A percentile compares a stretch with the other conserved stretches of the same genome.
These are phyloP conservation scores for Oligia fasciuncula DNA, from an alignment of 2,888 invertebrate species.

Conservation along the genomic window DNA sequence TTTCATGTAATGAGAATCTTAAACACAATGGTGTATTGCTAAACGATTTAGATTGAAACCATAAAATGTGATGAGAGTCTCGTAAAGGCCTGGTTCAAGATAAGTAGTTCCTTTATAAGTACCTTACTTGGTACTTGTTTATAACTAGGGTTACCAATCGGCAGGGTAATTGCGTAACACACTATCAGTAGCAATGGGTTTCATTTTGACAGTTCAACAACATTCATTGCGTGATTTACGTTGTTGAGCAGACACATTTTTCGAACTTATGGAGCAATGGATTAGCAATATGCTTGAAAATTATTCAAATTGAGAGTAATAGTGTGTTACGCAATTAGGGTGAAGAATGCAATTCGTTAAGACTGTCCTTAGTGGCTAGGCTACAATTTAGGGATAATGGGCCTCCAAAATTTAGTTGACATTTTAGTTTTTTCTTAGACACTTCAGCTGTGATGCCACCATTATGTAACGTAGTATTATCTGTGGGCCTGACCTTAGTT, in stretches of 20 bases:
- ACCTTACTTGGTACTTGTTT: neutral
- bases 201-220: no score
- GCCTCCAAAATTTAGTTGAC: neutral
- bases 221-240: no score
- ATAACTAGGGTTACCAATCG: neutral
- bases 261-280: no score
- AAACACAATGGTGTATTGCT: neutral
- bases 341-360: neutral
- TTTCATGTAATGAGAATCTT: conserved; percentile 1
- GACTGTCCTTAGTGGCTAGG: neutral
- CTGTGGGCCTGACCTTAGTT: no score
- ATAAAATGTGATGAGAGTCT: conserved; percentile 24
- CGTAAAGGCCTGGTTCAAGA: neutral
- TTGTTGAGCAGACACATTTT: no score
- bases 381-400: neutral
- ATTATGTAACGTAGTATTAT: no score
- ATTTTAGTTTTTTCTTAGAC: no score
- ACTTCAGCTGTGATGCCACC: neutral
- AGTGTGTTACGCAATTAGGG: no score
- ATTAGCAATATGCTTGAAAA: no score
- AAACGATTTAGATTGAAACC: conserved; percentile 24
- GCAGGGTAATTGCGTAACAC: no score
- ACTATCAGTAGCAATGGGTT: no score
- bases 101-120: conserved; percentile 7
- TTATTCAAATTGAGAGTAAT: no score